Conservation (phyloP, 92 coral and sea anemone genomes). For the Palythoa heliodiscus region DNA sequence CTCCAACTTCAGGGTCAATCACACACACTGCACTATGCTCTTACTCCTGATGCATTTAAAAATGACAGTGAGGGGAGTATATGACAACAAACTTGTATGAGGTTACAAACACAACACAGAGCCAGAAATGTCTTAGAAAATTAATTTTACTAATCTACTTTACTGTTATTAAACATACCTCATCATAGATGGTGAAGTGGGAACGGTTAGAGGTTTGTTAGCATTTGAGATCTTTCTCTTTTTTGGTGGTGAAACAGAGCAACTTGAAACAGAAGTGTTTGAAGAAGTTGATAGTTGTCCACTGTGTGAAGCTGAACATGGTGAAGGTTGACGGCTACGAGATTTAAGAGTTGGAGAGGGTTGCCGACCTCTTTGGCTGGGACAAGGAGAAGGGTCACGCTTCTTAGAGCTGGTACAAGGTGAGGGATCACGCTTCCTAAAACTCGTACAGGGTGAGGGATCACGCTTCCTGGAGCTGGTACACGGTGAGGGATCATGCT, state of each 20-base stretch:
- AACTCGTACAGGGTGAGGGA: not conserved
- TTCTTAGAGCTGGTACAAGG: not conserved
- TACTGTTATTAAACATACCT: constrained; percentile 50
- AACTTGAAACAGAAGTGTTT: constrained; percentile 10
- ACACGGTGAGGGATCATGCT: constrained; percentile 6
- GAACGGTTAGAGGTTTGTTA: constrained; percentile 62
- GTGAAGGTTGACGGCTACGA: constrained; percentile 5
- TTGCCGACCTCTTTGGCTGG: constrained; percentile 5
- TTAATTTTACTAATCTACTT: not conserved
- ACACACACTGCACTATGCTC: not conserved
- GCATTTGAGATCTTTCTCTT: constrained; percentile 61
- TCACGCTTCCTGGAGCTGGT: not conserved
- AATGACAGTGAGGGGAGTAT: not conserved
- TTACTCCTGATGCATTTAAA: not conserved
- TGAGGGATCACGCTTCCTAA: not conserved
- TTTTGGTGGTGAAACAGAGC: constrained; percentile 48
- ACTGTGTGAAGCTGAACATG: not conserved
- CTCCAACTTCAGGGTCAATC: too few species aligned
- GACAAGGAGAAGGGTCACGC: not conserved
- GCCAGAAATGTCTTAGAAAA: not conserved
- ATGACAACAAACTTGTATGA: too few species aligned
- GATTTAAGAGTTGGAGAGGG: constrained; percentile 8
- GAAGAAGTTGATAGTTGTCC: constrained; percentile 16
- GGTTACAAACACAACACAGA: not conserved
- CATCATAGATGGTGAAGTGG: constrained; percentile 73